These are phyloP conservation scores for Bradypus variegatus DNA, from an alignment of 2,797 vertebrate species.

Conservation along the genomic window DNA sequence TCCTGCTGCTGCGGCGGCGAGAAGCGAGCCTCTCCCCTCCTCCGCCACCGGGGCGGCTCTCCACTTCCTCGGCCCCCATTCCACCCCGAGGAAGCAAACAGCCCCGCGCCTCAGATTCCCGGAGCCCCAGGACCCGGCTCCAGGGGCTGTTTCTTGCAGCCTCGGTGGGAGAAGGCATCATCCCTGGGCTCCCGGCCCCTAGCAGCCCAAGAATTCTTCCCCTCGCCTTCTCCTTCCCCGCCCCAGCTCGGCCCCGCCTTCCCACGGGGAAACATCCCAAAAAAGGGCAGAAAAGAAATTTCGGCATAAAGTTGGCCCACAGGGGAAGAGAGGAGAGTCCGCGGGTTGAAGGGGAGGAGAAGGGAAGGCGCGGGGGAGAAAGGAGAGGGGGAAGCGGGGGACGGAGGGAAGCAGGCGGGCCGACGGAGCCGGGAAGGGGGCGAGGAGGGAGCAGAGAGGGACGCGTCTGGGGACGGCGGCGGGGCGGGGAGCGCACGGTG, in stretches of 20 bases:
- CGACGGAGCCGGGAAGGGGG: not conserved
- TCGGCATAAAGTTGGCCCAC: slow-evolving; percentile 38
- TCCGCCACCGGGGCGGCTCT: not conserved
- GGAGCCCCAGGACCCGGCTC: not conserved
- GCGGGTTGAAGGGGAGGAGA: not conserved
- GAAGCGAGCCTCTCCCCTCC: not conserved
- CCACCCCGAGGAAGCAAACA: not conserved
- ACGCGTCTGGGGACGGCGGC: not conserved
- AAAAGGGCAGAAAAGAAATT: slow-evolving; percentile 68
- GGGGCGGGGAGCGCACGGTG: not conserved
- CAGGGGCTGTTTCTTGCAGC: not conserved
- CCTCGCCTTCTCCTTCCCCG: not conserved
- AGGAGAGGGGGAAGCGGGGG: not conserved
- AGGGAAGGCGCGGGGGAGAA: not conserved
- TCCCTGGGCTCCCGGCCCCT: not conserved
- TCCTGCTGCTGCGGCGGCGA: not conserved
- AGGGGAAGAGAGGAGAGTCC: slow-evolving; percentile 1
- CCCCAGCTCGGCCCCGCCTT: slow-evolving; percentile 48
- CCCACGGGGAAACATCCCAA: slow-evolving; percentile 59
- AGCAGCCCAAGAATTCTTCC: not conserved
- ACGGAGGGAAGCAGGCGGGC: too few relatives aligned
- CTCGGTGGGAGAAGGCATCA: not conserved
- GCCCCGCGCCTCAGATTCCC: not conserved
- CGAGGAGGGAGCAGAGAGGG: not conserved
- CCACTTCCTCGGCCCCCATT: not conserved